Evolutionary conservation across 2,888 invertebrate species (phyloP), one percentile per base, ranked within the genome.

Genomic region (Acleris literana): DNA sequence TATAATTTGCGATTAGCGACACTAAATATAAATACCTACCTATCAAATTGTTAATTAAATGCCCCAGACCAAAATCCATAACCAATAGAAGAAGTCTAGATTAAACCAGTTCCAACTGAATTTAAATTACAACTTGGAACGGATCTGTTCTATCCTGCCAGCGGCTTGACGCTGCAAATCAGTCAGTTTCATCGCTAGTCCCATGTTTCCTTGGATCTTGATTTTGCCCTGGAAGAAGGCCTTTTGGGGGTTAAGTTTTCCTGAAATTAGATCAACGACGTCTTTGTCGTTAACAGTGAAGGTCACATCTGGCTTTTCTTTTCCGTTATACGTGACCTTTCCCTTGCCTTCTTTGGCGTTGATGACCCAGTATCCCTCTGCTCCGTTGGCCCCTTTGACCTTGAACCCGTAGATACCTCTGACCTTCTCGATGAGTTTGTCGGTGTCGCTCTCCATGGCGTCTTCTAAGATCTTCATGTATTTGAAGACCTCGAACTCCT

Each of bases 141-240:
- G 94, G 63, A 97, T 91, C 22, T 94, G 89, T 44, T 96, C 96
- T 76, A 97, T 96, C 78, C 96, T 95, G 49, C 94, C 93, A 4
- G 95, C 94, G 0, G 97, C 96, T 6, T 94, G 94, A 67, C 94
- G 94, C 78, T 97, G 97, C 70, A 98, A 85, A 72, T 97, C 97
- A 20, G 96, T 95, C 66, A 99, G 90, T 85, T 98, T 99, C 96
- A 99, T 97, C 2, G 99, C 99, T 52, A 99, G 90, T 0, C 97
- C 98, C 96, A 99, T 98, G 84, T 99, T 99, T 43, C 99, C 99
- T 84, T 98, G 97, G 68, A 99, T 96, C 91, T 99, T 99, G 65
- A 98, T 95, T 88, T 99, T 99, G 17, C 99, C 99, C 87, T 99
- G 97, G 94, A 97, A 97, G 88, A 97, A 98, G 2, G 98, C 98